phyloP scores from a whole-genome alignment of 2,797 vertebrate genomes.

The Eupleurogrammus muticus region DNA sequence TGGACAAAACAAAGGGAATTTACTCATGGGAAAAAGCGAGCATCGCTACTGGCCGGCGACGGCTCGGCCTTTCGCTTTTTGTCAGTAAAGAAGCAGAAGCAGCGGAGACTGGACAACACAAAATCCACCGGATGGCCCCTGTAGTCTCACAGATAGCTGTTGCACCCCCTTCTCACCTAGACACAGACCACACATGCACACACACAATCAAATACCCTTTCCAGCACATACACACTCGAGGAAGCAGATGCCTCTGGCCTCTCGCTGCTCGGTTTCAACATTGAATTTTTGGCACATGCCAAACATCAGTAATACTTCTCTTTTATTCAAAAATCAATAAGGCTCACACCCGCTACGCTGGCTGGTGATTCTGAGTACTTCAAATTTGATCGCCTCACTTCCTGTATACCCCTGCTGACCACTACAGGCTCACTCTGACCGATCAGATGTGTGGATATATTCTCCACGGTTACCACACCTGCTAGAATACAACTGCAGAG shows the following conservation, averaged over 20 bases:
- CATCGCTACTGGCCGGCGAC: not conserved
- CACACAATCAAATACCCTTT: constrained; percentile 1
- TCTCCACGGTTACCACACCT: not conserved
- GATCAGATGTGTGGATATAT: not conserved
- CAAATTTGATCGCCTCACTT: constrained; percentile 2
- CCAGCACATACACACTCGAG: not conserved
- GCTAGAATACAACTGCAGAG: too few species aligned
- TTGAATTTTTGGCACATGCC: constrained; percentile 23
- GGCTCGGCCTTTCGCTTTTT: not conserved
- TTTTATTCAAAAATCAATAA: constrained; percentile 46
- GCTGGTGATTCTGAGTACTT: constrained; percentile 6
- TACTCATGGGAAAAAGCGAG: not conserved
- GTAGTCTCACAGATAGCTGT: constrained; percentile 23
- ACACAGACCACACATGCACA: not conserved
- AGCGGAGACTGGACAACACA: not conserved
- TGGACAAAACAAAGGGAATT: not conserved
- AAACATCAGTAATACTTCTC: constrained; percentile 25
- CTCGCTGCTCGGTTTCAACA: not conserved
- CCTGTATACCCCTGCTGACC: constrained; percentile 7
- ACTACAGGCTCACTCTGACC: not conserved
- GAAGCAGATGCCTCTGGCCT: not conserved
- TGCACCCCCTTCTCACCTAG: not conserved
- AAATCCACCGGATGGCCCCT: constrained; percentile 10
- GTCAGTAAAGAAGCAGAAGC: not conserved
- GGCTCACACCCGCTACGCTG: not conserved